A percentile compares a stretch with the other conserved stretches of the same genome.
Evolutionary conservation across 2,888 invertebrate genomes (phyloP).

Genomic region (Rugalucina vietnamica): DNA sequence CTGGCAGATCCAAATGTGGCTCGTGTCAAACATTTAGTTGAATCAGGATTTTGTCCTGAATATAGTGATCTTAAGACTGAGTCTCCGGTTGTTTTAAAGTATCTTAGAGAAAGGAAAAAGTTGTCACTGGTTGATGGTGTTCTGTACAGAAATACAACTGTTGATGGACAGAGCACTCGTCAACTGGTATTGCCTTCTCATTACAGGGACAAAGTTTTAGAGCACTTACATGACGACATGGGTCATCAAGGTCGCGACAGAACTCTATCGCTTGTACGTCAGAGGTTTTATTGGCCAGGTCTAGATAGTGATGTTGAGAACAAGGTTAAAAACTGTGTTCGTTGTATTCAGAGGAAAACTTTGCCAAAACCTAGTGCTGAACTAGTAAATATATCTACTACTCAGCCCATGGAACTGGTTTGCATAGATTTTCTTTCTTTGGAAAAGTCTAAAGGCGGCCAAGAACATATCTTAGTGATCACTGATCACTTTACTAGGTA

Average conservation of each 20-base stretch:
- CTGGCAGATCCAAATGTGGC: neutral
- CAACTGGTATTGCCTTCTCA: neutral
- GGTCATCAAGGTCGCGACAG: neutral
- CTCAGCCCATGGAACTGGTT: constrained; percentile 28
- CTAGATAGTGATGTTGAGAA: constrained; percentile 10
- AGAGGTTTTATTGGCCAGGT: constrained; percentile 28
- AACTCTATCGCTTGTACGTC: neutral
- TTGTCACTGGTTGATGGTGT: neutral
- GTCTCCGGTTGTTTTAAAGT: neutral
- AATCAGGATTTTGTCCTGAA: neutral
- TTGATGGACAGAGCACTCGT: neutral
- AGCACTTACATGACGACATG: constrained; percentile 16
- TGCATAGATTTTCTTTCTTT: constrained; percentile 32
- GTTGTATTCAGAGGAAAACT: constrained; percentile 11
- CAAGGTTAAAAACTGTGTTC: neutral
- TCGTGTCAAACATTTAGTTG: neutral
- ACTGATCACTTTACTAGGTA: constrained; percentile 36
- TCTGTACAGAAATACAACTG: neutral
- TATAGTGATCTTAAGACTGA: neutral
- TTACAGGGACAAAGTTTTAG: neutral
- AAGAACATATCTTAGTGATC: constrained; percentile 13
- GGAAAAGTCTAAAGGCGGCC: neutral
- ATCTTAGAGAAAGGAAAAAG: neutral
- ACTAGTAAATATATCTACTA: constrained; percentile 15
- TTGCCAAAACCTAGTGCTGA: constrained; percentile 1